phyloP scores from a whole-genome alignment of 2,888 invertebrate genomes.

The Tetranychus truncatus region DNA sequence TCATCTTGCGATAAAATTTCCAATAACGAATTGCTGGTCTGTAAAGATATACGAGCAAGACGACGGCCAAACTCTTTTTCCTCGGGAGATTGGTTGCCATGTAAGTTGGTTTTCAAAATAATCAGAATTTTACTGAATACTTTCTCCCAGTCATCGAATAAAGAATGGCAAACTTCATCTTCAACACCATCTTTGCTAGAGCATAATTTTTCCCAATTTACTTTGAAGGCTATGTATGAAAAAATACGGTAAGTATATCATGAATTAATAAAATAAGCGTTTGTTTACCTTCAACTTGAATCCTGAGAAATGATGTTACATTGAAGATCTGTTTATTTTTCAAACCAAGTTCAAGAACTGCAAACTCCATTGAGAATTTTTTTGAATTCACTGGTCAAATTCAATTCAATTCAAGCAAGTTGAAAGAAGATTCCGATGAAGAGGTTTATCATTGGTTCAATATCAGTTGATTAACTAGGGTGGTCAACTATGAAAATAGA shows the following conservation, averaged over 20 bases:
- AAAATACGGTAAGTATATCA: not conserved
- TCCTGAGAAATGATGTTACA: slow-evolving; percentile 18
- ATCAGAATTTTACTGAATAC: not conserved
- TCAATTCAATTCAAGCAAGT: too few relatives aligned
- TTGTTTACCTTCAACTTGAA: slow-evolving; percentile 20
- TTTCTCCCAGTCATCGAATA: slow-evolving; percentile 11
- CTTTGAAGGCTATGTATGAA: not conserved
- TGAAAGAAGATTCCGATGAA: too few relatives aligned
- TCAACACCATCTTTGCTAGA: not conserved
- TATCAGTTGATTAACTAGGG: too few relatives aligned
- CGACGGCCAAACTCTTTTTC: not conserved
- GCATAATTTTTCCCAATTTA: slow-evolving; percentile 4
- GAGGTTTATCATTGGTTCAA: too few relatives aligned
- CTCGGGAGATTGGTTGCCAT: not conserved
- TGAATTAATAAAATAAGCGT: not conserved
- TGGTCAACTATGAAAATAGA: too few relatives aligned
- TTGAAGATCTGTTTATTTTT: slow-evolving; percentile 20
- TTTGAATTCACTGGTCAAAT: not conserved
- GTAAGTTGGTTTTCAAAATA: not conserved
- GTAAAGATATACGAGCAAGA: not conserved
- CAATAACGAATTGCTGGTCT: not conserved
- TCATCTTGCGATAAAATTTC: not conserved
- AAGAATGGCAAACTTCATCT: not conserved
- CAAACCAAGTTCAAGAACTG: slow-evolving; percentile 21
- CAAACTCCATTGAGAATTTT: slow-evolving; percentile 18